Conservation (phyloP, 1,140 invertebrate species). For the Penaeus vannamei region DNA sequence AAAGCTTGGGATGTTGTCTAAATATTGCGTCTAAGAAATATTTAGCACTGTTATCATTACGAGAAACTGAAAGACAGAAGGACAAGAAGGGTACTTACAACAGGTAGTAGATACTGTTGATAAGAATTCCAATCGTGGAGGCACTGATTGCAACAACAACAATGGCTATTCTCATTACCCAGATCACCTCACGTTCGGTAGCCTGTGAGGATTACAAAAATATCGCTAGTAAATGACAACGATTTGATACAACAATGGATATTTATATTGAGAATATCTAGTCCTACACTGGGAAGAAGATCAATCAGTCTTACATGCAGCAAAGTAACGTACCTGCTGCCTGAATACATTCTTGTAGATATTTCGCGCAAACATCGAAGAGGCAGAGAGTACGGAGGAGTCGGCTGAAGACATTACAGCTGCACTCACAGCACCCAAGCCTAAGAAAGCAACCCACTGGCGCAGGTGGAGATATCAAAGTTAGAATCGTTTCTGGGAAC, state of each 20-base stretch:
- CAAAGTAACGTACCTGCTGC: slow-evolving; percentile 79
- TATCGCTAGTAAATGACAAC: no score
- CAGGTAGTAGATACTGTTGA: slow-evolving; percentile 96
- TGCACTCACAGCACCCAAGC: slow-evolving; percentile 96
- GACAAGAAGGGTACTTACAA: slow-evolving; percentile 79
- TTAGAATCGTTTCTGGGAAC: no score
- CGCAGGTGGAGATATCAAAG: slow-evolving; percentile 27
- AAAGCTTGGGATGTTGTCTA: no score
- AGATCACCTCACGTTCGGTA: slow-evolving; percentile 96
- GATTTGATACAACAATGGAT: no score
- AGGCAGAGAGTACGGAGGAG: slow-evolving; percentile 95
- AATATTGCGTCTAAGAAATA: no score
- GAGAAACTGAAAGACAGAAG: background rate
- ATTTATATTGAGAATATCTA: no score
- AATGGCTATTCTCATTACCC: slow-evolving; percentile 96
- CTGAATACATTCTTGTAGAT: slow-evolving; percentile 97
- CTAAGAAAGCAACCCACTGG: slow-evolving; percentile 92
- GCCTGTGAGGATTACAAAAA: slow-evolving; percentile 75
- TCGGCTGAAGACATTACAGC: slow-evolving; percentile 99
- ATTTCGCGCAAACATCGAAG: slow-evolving; percentile 98
- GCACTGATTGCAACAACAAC: slow-evolving; percentile 93
- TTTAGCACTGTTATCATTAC: no score
- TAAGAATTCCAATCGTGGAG: slow-evolving; percentile 95
- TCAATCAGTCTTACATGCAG: background rate
- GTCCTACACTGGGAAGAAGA: no score